Base-by-base conservation (phyloP, 1,140 invertebrate genomes). In the Drosophila bipectinata region DNA sequence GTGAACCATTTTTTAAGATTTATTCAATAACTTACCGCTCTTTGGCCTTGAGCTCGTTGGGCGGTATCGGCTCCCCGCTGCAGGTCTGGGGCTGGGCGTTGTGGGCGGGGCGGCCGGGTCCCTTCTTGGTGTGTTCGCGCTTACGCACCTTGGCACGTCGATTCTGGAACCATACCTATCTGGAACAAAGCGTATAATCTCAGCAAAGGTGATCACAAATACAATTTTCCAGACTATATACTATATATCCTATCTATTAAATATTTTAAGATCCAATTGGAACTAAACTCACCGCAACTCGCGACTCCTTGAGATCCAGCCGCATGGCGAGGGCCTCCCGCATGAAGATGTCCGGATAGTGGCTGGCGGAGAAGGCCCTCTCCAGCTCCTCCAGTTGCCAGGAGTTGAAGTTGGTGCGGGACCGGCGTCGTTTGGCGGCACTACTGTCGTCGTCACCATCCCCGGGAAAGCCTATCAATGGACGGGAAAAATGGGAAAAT, bases 161-260 rank as follows among this genome's bases (percentile, higher is more conserved):
- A 93, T 99, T 99, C 94, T 99, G 99, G 93, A 99, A 99, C 98
- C 98, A 99, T 62, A 99, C 99, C 98, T 99, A 91, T 91, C 90
- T 91, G 90, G 81, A 91, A 91, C 90, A 91, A 87, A 91, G 90
- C 77, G 90, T 83, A 91, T 90, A 91, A 91, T 91, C 90, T 91
- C 81, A 91, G 90, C 83, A 88, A 85, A 85, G 66, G 62, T 85
- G 82, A 56, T 52, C 41, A 32, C 12, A 7, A 15, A 30, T 3
- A 41, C n/a, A 14, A 34, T 34, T 34, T 10, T 10, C 8, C 9
- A 9, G 12, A 34, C 21, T 21, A 21, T 3, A 21, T 21, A 21
- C 21, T 21, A 21, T 21, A 21, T 21, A 3, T 21, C 18, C 18
- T 21, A 3, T 21, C 1, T 21, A 21, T 21, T 21, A 34, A 8